Base-by-base conservation (phyloP, 1,140 invertebrate genomes). In the Macrosteles quadrilineatus region DNA sequence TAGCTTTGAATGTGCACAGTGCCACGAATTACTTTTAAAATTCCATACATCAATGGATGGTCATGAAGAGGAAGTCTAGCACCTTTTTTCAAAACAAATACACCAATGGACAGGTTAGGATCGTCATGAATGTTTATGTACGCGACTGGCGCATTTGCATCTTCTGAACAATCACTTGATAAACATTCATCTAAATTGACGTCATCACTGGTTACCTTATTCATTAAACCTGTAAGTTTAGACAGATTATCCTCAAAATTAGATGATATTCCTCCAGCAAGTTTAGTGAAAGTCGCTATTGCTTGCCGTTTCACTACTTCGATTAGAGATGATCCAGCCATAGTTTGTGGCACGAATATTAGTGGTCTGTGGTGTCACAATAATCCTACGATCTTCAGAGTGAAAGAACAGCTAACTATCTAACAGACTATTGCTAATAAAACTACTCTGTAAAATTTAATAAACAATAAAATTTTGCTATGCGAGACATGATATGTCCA, bases 31-130 rank as follows among this genome's bases (percentile, higher is more conserved):
- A 95, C 93, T 85, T 96, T 92, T 29, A 96, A 81, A 12, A 97
- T 81, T 6, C 95, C 96, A 81, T 91, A 86, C 95, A 98, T 98
- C 64, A 88, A 85, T n/a, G 95, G 95, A 81, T 98, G 95, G 80
- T 96, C 92, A 75, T 98, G 95, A 47, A 97, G 81, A 0, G 95
- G 95, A 81, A 97, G 55, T 86, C 71, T 86, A 88, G 70, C 88
- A 87, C 27, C 89, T 89, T 86, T 83, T 79, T 88, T 88, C 9
- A 98, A 78, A n/a, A 96, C 87, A 80, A 98, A 97, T 74, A 97
- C 88, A 63, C 92, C 90, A 80, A 97, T 90, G 31, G 90, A 90
- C 62, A 96, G 85, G 43, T 85, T 77, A 40, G 86, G 81, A 78
- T 95, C 90, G 81, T 96, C 90, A 63, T 67, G 73, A 23, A 75